Conservation (phyloP, 2,113 vertebrate species). For the Oncorhynchus gorbuscha region DNA sequence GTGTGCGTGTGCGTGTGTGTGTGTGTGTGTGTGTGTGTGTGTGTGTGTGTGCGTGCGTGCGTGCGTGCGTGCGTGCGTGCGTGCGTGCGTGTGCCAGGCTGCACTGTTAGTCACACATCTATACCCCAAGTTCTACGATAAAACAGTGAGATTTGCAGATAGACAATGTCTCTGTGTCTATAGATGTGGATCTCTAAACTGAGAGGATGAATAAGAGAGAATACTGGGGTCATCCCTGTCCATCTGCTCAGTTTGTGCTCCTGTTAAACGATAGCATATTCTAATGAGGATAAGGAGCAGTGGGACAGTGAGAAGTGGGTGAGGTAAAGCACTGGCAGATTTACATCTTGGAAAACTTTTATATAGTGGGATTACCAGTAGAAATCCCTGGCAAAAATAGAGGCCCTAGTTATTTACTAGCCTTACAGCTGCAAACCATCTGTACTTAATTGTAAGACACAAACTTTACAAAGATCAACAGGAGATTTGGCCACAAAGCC, state of each 20-base stretch:
- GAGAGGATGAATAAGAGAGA: constrained; percentile 25
- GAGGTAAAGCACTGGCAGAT: constrained; percentile 72
- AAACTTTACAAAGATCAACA: neutral
- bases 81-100: neutral
- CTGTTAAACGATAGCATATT: constrained; percentile 58
- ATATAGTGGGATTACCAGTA: constrained; percentile 78
- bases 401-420: constrained; percentile 79
- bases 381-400: constrained; percentile 88
- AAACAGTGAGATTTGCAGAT: neutral
- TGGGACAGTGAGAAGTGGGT: constrained; percentile 48
- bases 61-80: neutral
- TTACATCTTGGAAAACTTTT: constrained; percentile 76
- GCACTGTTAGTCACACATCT: neutral
- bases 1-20: neutral
- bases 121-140: neutral
- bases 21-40: neutral
- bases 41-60: neutral
- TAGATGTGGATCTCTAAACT: constrained; percentile 1
- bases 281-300: constrained; percentile 68
- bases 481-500: constrained; percentile 83
- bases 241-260: constrained; percentile 9
- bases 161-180: neutral
- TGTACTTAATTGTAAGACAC: constrained; percentile 81
- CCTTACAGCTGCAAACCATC: constrained; percentile 88
- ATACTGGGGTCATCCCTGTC: constrained; percentile 26